Percentiles rank a stretch among this genome's conserved stretches.
These are phyloP conservation scores for Cynodonichthys magdalenae DNA, from an alignment of 2,797 vertebrate genomes.

Conservation along the genomic window DNA sequence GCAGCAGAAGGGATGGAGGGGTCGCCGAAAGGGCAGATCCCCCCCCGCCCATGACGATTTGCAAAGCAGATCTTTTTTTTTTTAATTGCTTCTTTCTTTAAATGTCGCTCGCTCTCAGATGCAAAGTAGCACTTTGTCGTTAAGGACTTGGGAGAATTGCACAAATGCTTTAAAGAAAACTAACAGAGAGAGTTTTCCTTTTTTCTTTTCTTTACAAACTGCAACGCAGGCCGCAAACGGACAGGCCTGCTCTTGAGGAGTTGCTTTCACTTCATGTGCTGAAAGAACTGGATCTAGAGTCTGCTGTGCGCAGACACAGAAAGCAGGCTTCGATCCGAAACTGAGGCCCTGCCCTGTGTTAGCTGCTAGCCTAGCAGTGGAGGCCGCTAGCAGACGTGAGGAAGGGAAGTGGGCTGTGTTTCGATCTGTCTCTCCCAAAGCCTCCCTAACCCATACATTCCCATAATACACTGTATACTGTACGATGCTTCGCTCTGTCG, in stretches of 20 bases:
- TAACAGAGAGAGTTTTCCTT: conserved; percentile 38
- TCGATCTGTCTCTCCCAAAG: conserved; percentile 41
- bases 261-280: conserved; percentile 47
- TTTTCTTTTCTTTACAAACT: conserved; percentile 18
- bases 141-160: conserved; percentile 72
- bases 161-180: conserved; percentile 57
- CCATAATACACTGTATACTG: conserved; percentile 61
- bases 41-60: conserved; percentile 52
- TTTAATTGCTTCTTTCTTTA: conserved; percentile 45
- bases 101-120: conserved; percentile 49
- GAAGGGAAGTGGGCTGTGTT: conserved; percentile 37
- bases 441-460: conserved; percentile 66
- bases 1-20: conserved; percentile 65
- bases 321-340: conserved; percentile 35
- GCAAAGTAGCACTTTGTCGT: conserved; percentile 50
- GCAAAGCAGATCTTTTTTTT: conserved; percentile 49
- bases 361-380: conserved; percentile 53
- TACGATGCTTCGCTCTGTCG: conserved; percentile 56
- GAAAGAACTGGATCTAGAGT: conserved; percentile 40
- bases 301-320: conserved; percentile 24
- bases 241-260: conserved; percentile 42
- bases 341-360: conserved; percentile 36
- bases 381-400: conserved; percentile 41
- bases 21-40: conserved; percentile 36
- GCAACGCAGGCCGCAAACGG: conserved; percentile 37